phyloP scores from a whole-genome alignment of 2,113 vertebrate genomes.

The Phrynosoma blainvillii region DNA sequence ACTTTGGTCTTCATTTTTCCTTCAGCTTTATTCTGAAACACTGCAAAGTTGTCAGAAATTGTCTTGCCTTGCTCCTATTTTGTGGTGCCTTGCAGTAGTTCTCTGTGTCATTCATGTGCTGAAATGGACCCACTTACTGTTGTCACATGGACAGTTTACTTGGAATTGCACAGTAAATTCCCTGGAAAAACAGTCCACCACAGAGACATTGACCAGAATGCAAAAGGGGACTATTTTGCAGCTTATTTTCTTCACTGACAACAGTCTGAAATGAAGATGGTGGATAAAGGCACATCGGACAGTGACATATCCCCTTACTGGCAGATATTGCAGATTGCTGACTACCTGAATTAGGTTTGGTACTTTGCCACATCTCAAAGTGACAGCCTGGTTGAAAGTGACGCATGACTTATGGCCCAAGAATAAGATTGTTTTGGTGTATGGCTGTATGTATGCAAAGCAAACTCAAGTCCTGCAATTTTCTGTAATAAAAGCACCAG shows the following conservation, averaged over 20 bases:
- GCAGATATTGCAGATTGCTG: slow-evolving; percentile 55
- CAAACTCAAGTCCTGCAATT: not conserved
- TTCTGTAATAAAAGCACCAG: not conserved
- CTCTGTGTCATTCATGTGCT: not conserved
- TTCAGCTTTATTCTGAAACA: not conserved
- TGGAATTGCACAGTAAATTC: slow-evolving; percentile 18
- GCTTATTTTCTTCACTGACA: slow-evolving; percentile 15
- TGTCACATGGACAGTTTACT: not conserved
- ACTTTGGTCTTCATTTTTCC: not conserved
- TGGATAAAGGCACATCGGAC: not conserved
- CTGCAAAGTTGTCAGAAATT: not conserved
- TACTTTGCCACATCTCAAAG: slow-evolving; percentile 51
- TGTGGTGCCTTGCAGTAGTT: not conserved
- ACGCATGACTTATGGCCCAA: slow-evolving; percentile 48
- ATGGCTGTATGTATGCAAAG: slow-evolving; percentile 32
- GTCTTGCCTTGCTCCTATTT: not conserved
- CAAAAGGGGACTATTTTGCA: not conserved
- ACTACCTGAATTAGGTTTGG: slow-evolving; percentile 60
- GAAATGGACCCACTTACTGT: not conserved
- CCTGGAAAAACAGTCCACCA: not conserved
- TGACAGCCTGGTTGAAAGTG: slow-evolving; percentile 55
- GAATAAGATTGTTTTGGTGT: slow-evolving; percentile 49
- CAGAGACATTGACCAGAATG: not conserved
- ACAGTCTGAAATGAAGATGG: slow-evolving; percentile 46
- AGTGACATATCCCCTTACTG: slow-evolving; percentile 42